Conservation (phyloP, 1,140 invertebrate genomes). For the Agrilus planipennis region DNA sequence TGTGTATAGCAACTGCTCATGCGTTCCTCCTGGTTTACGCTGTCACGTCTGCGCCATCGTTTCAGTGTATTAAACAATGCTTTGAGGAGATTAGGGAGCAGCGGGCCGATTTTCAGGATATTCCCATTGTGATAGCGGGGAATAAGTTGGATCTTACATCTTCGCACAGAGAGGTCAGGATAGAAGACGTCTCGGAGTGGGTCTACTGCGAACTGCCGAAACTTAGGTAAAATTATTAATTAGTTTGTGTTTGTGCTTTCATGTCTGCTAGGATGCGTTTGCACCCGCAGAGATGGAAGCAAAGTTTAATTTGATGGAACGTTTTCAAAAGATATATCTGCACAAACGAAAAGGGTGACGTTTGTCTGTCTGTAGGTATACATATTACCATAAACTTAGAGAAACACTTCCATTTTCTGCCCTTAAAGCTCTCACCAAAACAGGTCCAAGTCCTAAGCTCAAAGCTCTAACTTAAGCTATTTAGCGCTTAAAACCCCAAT, state of each 20-base stretch:
- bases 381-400: too few relatives aligned
- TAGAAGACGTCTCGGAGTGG: slow-evolving; percentile 72
- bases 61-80: slow-evolving; percentile 64
- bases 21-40: slow-evolving; percentile 85
- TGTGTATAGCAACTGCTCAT: slow-evolving; percentile 80
- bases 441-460: too few relatives aligned
- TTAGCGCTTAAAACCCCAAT: too few relatives aligned
- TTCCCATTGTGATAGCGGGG: slow-evolving; percentile 76
- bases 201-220: slow-evolving; percentile 63
- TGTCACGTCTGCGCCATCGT: slow-evolving; percentile 63
- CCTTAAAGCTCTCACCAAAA: too few relatives aligned
- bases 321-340: too few relatives aligned
- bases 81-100: slow-evolving; percentile 77
- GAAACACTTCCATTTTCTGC: too few relatives aligned
- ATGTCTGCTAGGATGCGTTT: too few relatives aligned
- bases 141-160: slow-evolving; percentile 68
- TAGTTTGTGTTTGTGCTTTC: slow-evolving; percentile 5
- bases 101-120: slow-evolving; percentile 62
- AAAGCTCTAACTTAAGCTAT: too few relatives aligned
- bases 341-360: too few relatives aligned
- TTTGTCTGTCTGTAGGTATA: too few relatives aligned
- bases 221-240: slow-evolving; percentile 43
- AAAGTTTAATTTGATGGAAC: too few relatives aligned
- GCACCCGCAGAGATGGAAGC: too few relatives aligned
- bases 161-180: slow-evolving; percentile 50